phyloP scores from a whole-genome alignment of 2,797 vertebrate species.

The Chiloscyllium punctatum region DNA sequence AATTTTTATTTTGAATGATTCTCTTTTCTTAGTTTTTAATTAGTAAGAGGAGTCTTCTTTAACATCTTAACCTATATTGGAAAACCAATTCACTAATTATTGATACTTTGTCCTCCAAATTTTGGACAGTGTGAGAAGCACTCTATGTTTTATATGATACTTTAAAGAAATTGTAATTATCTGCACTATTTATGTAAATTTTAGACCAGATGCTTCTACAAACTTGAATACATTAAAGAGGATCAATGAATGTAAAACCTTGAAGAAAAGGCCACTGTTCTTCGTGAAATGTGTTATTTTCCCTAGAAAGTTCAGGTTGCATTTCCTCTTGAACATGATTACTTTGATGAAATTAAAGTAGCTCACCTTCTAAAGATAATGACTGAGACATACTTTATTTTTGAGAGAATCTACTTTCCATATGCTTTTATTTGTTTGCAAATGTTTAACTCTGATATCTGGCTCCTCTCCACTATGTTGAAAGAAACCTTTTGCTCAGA shows the following conservation, averaged over 20 bases:
- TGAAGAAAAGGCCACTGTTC: neutral
- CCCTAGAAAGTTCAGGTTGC: neutral
- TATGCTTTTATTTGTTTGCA: neutral
- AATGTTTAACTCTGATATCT: neutral
- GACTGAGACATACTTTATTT: neutral
- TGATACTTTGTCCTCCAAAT: neutral
- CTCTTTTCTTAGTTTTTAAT: neutral
- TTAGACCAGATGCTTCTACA: constrained; percentile 12
- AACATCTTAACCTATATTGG: neutral
- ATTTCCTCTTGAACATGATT: constrained; percentile 7
- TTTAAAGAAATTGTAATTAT: constrained; percentile 10
- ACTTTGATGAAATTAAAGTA: neutral
- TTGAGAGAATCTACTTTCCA: constrained; percentile 21
- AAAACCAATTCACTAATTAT: neutral
- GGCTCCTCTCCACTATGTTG: neutral
- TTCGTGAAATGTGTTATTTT: neutral
- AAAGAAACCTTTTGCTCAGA: neutral
- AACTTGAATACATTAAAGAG: constrained; percentile 1
- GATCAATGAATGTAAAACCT: neutral
- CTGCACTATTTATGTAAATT: neutral
- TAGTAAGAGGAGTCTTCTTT: too few relatives aligned
- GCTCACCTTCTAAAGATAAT: constrained; percentile 15
- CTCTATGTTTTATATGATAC: neutral
- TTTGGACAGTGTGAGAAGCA: neutral
- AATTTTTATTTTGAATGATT: neutral